A percentile compares a stretch with the other conserved stretches of the same genome.
These are phyloP conservation scores for Drosophila anomalata DNA, from an alignment of 2,888 invertebrate species.

Conservation along the genomic window DNA sequence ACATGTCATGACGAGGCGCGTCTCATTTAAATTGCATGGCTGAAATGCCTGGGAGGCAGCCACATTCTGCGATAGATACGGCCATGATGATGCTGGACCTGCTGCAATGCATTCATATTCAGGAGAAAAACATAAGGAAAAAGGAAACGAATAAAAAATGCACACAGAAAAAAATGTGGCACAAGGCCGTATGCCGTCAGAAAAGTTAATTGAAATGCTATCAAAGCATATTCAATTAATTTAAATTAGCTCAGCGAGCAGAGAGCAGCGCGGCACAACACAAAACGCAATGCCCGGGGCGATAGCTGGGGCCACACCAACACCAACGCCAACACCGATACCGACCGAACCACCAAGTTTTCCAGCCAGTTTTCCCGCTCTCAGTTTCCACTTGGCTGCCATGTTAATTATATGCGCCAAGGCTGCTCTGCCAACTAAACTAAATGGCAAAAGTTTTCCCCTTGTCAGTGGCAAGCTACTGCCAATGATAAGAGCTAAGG, in stretches of 20 bases:
- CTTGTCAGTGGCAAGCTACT: slow-evolving; percentile 21
- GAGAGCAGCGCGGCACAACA: slow-evolving; percentile 20
- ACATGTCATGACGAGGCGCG: slow-evolving; percentile 54
- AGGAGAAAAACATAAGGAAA: slow-evolving; percentile 5
- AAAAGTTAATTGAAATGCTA: slow-evolving; percentile 77
- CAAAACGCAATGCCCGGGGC: slow-evolving; percentile 53
- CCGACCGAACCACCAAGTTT: slow-evolving; percentile 26
- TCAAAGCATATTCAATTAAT: slow-evolving; percentile 79
- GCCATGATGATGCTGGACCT: slow-evolving; percentile 7
- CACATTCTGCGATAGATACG: slow-evolving; percentile 21
- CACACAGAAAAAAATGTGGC: slow-evolving; percentile 37
- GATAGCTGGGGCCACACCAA: slow-evolving; percentile 7
- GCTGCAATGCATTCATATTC: slow-evolving; percentile 50
- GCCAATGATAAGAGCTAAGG: slow-evolving; percentile 55
- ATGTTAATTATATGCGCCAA: slow-evolving; percentile 68
- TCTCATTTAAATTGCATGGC: slow-evolving; percentile 58
- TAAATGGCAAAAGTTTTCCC: slow-evolving; percentile 66
- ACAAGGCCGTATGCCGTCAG: slow-evolving; percentile 53
- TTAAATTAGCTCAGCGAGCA: slow-evolving; percentile 73
- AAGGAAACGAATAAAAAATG: neutral
- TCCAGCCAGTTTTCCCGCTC: slow-evolving; percentile 36
- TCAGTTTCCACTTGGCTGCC: slow-evolving; percentile 44
- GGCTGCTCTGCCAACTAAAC: slow-evolving; percentile 43
- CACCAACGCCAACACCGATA: neutral
- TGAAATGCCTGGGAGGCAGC: slow-evolving; percentile 34